These are phyloP conservation scores for Acanthurus tractus DNA, from an alignment of 2,797 vertebrate genomes.

Conservation along the genomic window DNA sequence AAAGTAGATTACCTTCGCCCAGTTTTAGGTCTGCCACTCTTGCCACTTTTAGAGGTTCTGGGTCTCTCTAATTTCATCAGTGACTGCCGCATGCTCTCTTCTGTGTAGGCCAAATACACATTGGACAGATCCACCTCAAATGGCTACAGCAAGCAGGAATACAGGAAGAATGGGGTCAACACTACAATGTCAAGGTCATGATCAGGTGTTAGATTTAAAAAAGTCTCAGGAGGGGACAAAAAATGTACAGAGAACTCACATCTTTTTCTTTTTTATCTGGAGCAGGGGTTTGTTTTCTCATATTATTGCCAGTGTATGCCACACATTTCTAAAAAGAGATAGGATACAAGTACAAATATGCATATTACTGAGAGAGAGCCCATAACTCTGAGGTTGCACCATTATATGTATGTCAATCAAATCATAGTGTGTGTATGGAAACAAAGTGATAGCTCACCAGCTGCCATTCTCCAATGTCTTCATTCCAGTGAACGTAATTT, in stretches of 20 bases:
- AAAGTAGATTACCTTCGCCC: constrained; percentile 89
- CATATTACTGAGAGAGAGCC: background rate
- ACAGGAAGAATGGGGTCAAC: constrained; percentile 15
- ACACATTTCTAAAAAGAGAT: constrained; percentile 93
- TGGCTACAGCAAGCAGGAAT: constrained; percentile 82
- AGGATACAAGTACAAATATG: background rate
- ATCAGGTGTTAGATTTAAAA: constrained; percentile 1
- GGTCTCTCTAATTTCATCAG: constrained; percentile 97
- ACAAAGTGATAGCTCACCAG: constrained; percentile 85
- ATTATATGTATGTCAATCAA: background rate
- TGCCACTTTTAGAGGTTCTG: constrained; percentile 93
- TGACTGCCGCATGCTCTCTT: constrained; percentile 97
- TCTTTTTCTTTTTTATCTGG: constrained; percentile 99
- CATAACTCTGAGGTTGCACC: background rate
- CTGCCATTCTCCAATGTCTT: constrained; percentile 99
- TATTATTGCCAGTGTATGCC: constrained; percentile 99
- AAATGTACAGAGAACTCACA: constrained; percentile 83
- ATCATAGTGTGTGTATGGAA: background rate
- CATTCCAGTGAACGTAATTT: constrained; percentile 99
- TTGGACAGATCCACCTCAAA: constrained; percentile 98
- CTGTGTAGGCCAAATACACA: constrained; percentile 96
- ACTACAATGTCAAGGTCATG: background rate
- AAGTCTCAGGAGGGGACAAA: background rate
- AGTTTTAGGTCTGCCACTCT: constrained; percentile 92
- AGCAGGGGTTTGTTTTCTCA: constrained; percentile 97